Evolutionary conservation across 2,113 vertebrate species (phyloP), one percentile per base, ranked within the genome.

Genomic region (Turdus rufiventris): DNA sequence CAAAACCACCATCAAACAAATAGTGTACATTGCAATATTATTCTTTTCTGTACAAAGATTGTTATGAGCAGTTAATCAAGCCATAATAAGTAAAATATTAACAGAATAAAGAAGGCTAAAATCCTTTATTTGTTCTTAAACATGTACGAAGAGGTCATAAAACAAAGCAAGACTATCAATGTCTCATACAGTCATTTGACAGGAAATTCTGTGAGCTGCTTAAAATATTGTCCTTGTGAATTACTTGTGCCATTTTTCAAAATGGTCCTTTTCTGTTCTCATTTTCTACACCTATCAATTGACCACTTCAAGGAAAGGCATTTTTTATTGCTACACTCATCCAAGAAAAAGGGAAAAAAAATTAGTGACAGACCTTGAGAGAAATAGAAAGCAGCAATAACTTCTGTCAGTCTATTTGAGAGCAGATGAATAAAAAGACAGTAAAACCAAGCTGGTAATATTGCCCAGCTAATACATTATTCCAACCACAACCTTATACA

Each of bases 231-330:
- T 91, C 53, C 33, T 85, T 92, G 62, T 88, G 89, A 94, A 94
- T 91, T 79, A 94, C 91, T 85, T 76, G 66, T 87, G 62, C 36
- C 62, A 73, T 94, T 94, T 94, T 94, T 96, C 77, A 91, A 94
- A 97, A 82, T 56, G 70, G 16, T 92, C 29, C 50, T 79, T 94
- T 91, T 93, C 82, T 73, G 16, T 72, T 94, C 87, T 82, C 38
- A 88, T 95, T 94, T 95, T 91, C 74, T 85, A 76, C 56, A 93
- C 54, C 71, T 91, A 93, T 85, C 87, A 95, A 70, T 89, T 93
- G 84, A 70, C 62, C 0, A 1, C 66, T 95, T 79, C 45, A 66
- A 95, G 85, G 71, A 85, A 88, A 95, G 50, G 6, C 62, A 65
- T 87, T 92, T 88, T 89, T 93, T 96, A 65, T 95, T 72, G 54